A percentile compares a stretch with the other conserved stretches of the same genome.
phyloP scores from a whole-genome alignment of 2,113 vertebrate genomes.

The Campylomormyrus tamandua region DNA sequence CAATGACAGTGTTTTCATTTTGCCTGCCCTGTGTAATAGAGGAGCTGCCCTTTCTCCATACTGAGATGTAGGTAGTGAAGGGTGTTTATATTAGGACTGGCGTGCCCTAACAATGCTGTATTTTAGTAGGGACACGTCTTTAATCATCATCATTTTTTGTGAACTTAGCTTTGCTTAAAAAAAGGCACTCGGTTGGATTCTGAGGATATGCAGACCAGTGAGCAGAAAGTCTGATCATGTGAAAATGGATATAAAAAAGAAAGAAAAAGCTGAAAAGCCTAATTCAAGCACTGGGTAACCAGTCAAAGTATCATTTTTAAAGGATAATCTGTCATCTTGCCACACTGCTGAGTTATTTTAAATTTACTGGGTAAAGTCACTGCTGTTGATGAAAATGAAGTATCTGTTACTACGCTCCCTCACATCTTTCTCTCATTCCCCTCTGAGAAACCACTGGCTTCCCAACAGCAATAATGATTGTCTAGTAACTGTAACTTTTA shows the following conservation, averaged over 20 bases:
- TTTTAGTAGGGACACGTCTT: background rate
- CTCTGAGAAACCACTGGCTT: background rate
- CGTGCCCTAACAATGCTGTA: background rate
- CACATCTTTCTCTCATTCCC: background rate
- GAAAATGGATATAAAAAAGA: background rate
- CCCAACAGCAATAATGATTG: background rate
- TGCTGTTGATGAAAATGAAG: background rate
- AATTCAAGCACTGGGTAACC: background rate
- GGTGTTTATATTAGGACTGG: background rate
- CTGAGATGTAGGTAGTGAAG: background rate
- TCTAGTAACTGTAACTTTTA: background rate
- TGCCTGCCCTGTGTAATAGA: background rate
- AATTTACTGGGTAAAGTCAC: background rate
- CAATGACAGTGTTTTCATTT: background rate
- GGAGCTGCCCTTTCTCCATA: background rate
- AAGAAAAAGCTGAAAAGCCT: background rate
- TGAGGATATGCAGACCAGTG: background rate
- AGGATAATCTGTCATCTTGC: background rate
- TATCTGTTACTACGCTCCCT: background rate
- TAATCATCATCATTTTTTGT: background rate
- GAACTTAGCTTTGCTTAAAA: background rate
- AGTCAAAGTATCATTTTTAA: background rate
- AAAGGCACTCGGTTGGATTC: background rate
- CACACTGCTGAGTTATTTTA: background rate
- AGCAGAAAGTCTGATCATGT: background rate